Evolutionary conservation across 2,888 invertebrate genomes (phyloP).

Genomic region (Zelleria hepariella): DNA sequence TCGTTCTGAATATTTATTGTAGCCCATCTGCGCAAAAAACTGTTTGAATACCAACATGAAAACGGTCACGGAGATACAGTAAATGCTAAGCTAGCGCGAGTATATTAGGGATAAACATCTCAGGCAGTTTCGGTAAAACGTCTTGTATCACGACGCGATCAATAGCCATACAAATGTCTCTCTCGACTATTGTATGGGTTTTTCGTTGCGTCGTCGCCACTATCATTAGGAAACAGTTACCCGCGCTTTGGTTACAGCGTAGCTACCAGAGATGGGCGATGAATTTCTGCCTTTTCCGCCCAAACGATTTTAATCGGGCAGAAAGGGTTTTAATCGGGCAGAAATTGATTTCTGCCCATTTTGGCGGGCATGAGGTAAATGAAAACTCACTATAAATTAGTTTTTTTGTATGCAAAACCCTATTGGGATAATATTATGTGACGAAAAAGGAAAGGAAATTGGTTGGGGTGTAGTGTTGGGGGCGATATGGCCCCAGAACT

Average conservation of each 20-base stretch:
- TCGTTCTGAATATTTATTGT: slow-evolving; percentile 2
- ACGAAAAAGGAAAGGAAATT: too few species aligned
- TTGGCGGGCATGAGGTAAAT: too few species aligned
- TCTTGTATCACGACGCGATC: not conserved
- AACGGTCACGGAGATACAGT: not conserved
- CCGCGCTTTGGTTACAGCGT: not conserved
- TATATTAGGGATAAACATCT: not conserved
- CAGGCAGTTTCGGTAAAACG: not conserved
- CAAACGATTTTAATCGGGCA: too few species aligned
- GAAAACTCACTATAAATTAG: too few species aligned
- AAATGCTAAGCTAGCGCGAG: not conserved
- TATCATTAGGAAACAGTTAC: not conserved
- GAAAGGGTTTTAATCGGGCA: too few species aligned
- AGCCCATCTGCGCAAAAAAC: slow-evolving; percentile 1
- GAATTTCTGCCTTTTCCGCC: too few species aligned
- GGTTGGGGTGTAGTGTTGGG: too few species aligned
- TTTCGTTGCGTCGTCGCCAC: not conserved
- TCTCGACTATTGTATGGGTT: not conserved
- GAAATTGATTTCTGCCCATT: too few species aligned
- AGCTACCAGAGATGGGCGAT: not conserved
- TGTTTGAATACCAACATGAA: slow-evolving; percentile 7
- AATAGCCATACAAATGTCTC: not conserved
- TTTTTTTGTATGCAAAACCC: too few species aligned
- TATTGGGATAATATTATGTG: too few species aligned
- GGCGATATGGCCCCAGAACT: too few species aligned